Conservation (phyloP, 2,797 vertebrate genomes). For the Gallirallus australis region DNA sequence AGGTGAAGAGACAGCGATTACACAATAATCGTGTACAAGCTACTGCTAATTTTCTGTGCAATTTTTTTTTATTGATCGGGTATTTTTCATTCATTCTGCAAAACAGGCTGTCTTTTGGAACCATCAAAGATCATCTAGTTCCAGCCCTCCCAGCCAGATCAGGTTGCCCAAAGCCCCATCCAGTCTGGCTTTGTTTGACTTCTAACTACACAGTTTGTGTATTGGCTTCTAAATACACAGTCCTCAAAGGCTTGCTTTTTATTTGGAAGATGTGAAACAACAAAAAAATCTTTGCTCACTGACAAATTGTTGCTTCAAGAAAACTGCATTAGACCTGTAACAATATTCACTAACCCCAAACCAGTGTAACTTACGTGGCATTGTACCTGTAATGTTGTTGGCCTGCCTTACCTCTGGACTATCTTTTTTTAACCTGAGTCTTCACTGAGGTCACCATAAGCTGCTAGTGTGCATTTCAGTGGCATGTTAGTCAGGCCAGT, state of each 20-base stretch:
- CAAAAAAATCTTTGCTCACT: not conserved
- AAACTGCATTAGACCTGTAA: not conserved
- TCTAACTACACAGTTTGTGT: not conserved
- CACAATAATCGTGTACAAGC: not conserved
- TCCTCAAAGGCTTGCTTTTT: not conserved
- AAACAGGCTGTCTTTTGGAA: not conserved
- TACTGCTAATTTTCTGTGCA: not conserved
- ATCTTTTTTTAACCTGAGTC: not conserved
- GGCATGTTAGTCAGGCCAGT: not conserved
- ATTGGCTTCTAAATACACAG: not conserved
- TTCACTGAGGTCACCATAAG: not conserved
- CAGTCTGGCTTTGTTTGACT: too few relatives aligned
- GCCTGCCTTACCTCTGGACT: not conserved
- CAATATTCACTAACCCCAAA: not conserved
- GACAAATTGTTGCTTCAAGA: not conserved
- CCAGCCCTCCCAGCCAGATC: too few relatives aligned
- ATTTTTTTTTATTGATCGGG: not conserved
- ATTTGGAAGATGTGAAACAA: not conserved
- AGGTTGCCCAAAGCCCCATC: too few relatives aligned
- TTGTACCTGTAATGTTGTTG: not conserved
- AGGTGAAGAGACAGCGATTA: not conserved
- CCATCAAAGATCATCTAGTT: not conserved
- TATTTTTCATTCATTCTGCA: not conserved
- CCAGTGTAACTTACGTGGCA: not conserved
- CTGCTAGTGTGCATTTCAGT: not conserved